phyloP scores from a whole-genome alignment of 2,797 vertebrate genomes.

The Xenops minutus region DNA sequence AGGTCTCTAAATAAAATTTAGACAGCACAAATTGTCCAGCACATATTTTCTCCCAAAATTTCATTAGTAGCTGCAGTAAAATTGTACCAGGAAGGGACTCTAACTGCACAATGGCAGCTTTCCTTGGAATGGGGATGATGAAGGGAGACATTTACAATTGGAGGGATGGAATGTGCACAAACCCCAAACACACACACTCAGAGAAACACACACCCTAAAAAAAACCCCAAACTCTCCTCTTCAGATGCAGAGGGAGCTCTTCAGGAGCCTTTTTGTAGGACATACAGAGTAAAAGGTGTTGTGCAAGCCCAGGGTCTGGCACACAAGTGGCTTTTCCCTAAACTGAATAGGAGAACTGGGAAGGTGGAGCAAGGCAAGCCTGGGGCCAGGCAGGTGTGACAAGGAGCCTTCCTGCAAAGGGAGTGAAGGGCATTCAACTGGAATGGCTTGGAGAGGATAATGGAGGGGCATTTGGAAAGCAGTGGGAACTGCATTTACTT shows the following conservation, averaged over 20 bases:
- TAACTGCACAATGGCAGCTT: background rate
- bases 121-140: background rate
- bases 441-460: background rate
- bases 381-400: background rate
- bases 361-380: background rate
- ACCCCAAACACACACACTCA: background rate
- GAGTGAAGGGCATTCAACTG: background rate
- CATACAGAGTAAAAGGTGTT: background rate
- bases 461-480: background rate
- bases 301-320: background rate
- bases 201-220: background rate
- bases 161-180: background rate
- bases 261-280: background rate
- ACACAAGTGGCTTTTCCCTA: background rate
- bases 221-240: background rate
- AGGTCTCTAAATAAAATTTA: background rate
- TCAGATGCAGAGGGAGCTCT: background rate
- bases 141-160: background rate
- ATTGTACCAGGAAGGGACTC: background rate
- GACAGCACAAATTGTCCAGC: background rate
- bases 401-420: background rate
- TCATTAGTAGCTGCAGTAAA: background rate
- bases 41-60: background rate
- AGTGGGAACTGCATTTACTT: background rate
- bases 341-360: background rate